Evolutionary conservation across 92 coral and sea anemone genomes (phyloP).

Genomic region (Metridium senile): DNA sequence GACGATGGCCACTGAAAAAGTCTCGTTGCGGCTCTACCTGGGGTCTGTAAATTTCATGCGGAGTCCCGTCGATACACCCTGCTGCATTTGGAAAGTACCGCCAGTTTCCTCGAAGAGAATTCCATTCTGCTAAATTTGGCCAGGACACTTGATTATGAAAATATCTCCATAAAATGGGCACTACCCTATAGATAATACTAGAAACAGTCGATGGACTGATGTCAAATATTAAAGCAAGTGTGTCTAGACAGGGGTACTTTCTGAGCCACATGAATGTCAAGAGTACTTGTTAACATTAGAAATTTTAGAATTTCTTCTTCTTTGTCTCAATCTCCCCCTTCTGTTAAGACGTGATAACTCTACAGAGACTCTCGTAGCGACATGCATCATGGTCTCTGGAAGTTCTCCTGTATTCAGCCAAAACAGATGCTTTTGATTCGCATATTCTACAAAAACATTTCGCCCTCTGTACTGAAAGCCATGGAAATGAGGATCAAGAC

Average conservation of each 20-base stretch:
- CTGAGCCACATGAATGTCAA: conserved; percentile 5
- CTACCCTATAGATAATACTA: neutral
- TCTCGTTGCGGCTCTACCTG: conserved; percentile 37
- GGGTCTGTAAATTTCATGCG: conserved; percentile 35
- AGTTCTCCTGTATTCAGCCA: conserved; percentile 53
- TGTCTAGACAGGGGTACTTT: neutral
- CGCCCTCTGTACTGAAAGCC: conserved; percentile 53
- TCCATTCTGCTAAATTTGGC: neutral
- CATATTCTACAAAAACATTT: conserved; percentile 38
- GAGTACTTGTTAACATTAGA: neutral
- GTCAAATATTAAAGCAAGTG: conserved; percentile 20
- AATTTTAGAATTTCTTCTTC: conserved; percentile 22
- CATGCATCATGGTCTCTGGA: conserved; percentile 39
- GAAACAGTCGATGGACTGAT: conserved; percentile 27
- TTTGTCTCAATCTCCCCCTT: conserved; percentile 30
- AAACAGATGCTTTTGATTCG: conserved; percentile 45
- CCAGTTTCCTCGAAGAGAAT: neutral
- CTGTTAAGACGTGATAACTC: conserved; percentile 26
- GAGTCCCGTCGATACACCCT: conserved; percentile 48
- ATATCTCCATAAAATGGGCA: neutral
- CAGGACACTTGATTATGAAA: neutral
- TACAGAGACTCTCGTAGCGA: neutral
- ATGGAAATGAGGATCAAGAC: conserved; percentile 39
- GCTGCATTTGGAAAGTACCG: conserved; percentile 26
- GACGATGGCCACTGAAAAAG: conserved; percentile 32